These are phyloP conservation scores for Hafferia zeledoni DNA, from an alignment of 2,797 vertebrate species.

Conservation along the genomic window DNA sequence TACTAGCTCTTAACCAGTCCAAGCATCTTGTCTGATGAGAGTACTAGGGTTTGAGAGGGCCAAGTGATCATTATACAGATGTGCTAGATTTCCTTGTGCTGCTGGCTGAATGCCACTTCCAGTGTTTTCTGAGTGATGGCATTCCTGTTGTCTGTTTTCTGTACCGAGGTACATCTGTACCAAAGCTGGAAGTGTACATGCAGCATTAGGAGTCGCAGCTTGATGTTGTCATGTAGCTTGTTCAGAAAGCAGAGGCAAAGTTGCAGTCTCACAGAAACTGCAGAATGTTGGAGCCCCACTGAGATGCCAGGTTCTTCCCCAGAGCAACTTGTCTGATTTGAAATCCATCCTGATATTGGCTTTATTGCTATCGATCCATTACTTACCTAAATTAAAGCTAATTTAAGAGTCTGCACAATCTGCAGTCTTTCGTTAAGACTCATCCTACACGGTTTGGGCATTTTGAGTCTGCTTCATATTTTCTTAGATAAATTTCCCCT, in stretches of 20 bases:
- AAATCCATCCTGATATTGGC: conserved; percentile 2
- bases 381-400: conserved; percentile 54
- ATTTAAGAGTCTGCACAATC: conserved; percentile 30
- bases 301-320: neutral
- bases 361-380: conserved; percentile 29
- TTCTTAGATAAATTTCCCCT: neutral
- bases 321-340: neutral
- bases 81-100: neutral
- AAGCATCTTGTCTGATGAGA: neutral
- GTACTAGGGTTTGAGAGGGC: neutral
- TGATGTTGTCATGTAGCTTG: neutral
- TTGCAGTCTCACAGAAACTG: neutral
- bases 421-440: neutral
- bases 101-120: neutral
- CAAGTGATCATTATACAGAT: neutral
- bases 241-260: neutral
- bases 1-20: neutral
- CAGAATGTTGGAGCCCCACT: neutral
- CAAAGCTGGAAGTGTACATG: neutral
- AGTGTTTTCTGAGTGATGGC: fast-evolving
- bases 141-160: neutral
- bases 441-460: neutral
- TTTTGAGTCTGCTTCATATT: neutral
- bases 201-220: neutral
- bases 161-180: neutral